Percentiles rank a stretch among this genome's conserved stretches.
These are phyloP conservation scores for Zoanthus solanderi DNA, from an alignment of 92 coral and sea anemone species.

Conservation along the genomic window DNA sequence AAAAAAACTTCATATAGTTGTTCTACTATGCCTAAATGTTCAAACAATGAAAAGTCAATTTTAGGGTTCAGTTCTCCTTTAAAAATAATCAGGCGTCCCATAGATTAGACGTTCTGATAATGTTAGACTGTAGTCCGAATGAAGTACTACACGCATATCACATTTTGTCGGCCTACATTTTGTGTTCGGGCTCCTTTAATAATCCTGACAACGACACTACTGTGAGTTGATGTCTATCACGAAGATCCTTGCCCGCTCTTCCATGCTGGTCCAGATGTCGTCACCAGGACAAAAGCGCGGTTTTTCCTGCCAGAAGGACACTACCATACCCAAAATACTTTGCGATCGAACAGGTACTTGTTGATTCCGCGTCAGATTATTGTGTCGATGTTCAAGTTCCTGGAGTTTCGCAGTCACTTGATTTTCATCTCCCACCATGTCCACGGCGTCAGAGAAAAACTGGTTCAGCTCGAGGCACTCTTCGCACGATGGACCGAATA, in stretches of 20 bases:
- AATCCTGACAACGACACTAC: no score
- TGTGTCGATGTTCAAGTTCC: slow-evolving; percentile 44
- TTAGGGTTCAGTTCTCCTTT: no score
- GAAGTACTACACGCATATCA: no score
- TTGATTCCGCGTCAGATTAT: slow-evolving; percentile 41
- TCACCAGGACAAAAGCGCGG: slow-evolving; percentile 84
- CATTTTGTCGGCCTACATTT: no score
- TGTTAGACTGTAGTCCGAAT: no score
- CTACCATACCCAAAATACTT: not conserved
- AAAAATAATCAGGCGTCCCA: no score
- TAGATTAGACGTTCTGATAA: no score
- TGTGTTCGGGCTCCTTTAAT: no score
- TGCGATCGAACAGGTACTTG: slow-evolving; percentile 21
- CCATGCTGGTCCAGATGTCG: slow-evolving; percentile 86
- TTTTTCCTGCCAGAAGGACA: slow-evolving; percentile 1
- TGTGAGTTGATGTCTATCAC: slow-evolving; percentile 22
- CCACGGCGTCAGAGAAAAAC: slow-evolving; percentile 70
- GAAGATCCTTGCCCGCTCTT: slow-evolving; percentile 64
- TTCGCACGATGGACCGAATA: slow-evolving; percentile 75
- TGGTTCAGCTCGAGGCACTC: slow-evolving; percentile 80
- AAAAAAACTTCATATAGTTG: no score
- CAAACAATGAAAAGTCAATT: no score
- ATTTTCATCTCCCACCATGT: slow-evolving; percentile 57
- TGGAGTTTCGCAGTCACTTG: slow-evolving; percentile 29
- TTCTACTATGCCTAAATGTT: no score